Conservation (phyloP, 2,888 invertebrate species). For the Dolomedes plantarius region DNA sequence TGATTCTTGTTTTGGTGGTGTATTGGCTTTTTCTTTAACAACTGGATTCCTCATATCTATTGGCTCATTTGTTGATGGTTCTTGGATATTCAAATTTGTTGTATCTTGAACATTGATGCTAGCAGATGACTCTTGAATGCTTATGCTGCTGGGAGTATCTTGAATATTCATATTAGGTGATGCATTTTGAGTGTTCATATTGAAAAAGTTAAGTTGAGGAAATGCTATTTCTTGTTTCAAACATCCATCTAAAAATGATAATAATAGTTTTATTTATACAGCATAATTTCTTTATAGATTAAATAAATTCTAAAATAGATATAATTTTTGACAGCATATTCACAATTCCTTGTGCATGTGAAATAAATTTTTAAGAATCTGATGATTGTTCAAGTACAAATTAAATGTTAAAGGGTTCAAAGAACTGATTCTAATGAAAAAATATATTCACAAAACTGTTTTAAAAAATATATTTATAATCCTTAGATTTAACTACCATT, state of each 20-base stretch:
- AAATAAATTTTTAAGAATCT: too few relatives aligned
- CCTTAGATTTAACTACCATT: too few relatives aligned
- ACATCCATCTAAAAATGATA: constrained; percentile 42
- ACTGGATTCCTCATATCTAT: constrained; percentile 63
- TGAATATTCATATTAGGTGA: neutral
- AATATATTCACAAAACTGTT: too few relatives aligned
- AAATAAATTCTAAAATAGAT: too few relatives aligned
- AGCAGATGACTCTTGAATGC: neutral
- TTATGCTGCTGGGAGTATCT: neutral
- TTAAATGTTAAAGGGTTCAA: too few relatives aligned
- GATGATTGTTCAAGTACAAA: too few relatives aligned
- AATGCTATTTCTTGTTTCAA: constrained; percentile 60
- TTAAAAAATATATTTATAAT: too few relatives aligned
- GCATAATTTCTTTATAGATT: neutral
- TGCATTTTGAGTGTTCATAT: neutral
- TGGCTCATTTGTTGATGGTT: constrained; percentile 31
- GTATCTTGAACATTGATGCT: neutral
- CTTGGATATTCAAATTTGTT: neutral
- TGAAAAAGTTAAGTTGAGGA: constrained; percentile 55
- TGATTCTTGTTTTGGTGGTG: constrained; percentile 23
- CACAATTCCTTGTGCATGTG: too few relatives aligned
- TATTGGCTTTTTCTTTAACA: constrained; percentile 36
- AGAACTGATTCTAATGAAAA: too few relatives aligned
- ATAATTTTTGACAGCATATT: too few relatives aligned
- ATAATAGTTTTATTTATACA: neutral